phyloP scores from a whole-genome alignment of 2,113 vertebrate species.

The Copsychus sechellarum region DNA sequence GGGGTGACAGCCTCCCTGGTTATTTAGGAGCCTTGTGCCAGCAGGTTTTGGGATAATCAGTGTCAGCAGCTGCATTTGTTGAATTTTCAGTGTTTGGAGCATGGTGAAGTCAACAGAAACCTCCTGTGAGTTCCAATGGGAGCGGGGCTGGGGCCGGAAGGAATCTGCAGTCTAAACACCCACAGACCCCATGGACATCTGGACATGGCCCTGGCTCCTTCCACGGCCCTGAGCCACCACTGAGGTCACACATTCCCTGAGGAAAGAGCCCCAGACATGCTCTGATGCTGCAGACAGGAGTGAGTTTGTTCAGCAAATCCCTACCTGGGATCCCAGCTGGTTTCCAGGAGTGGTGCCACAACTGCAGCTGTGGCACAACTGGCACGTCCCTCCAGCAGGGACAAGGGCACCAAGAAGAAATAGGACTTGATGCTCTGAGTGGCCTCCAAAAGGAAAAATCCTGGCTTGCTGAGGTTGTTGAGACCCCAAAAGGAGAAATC shows the following conservation, averaged over 20 bases:
- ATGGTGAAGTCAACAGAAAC: not conserved
- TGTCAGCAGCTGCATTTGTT: not conserved
- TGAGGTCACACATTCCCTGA: rapidly evolving
- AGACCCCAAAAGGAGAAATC: no score
- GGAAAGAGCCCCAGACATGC: not conserved
- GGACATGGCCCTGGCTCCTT: not conserved
- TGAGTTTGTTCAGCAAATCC: not conserved
- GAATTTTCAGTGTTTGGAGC: not conserved
- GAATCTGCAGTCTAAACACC: not conserved
- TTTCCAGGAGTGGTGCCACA: not conserved
- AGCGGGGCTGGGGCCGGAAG: rapidly evolving
- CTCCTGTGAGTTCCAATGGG: rapidly evolving
- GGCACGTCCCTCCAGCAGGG: rapidly evolving
- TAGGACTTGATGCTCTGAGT: not conserved
- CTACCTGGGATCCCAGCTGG: not conserved
- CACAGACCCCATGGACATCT: not conserved
- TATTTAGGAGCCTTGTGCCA: not conserved
- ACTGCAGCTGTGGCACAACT: rapidly evolving
- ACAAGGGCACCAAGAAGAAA: not conserved
- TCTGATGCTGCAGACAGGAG: not conserved
- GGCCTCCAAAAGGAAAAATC: not conserved
- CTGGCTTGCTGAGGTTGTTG: no score
- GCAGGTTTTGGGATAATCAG: not conserved
- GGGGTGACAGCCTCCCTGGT: not conserved
- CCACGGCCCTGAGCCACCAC: rapidly evolving